Conservation (phyloP, 2,797 vertebrate species). For the Miopithecus talapoin region DNA sequence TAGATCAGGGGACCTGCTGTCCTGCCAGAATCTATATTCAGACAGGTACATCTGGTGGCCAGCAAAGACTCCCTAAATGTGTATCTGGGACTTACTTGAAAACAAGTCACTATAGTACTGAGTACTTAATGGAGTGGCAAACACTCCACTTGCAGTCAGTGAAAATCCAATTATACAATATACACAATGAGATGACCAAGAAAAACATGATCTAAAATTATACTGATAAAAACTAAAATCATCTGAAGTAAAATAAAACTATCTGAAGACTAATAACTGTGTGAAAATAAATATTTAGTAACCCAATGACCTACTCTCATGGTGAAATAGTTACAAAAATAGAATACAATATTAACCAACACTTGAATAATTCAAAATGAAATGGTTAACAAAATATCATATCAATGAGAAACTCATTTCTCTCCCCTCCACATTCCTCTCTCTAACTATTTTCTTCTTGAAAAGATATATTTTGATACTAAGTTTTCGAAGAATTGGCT, state of each 20-base stretch:
- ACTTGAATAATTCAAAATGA: neutral
- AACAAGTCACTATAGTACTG: neutral
- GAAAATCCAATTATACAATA: neutral
- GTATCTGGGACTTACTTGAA: neutral
- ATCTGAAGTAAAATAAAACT: neutral
- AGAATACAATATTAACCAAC: neutral
- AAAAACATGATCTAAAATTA: neutral
- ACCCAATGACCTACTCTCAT: neutral
- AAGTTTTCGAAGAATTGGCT: neutral
- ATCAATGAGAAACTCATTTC: neutral
- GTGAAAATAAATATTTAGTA: conserved; percentile 48
- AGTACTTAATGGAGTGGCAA: fast-evolving
- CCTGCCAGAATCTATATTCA: neutral
- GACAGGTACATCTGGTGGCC: neutral
- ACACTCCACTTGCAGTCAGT: neutral
- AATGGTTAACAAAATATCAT: neutral
- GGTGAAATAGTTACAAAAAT: neutral
- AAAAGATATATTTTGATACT: neutral
- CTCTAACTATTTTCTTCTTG: neutral
- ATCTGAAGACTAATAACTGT: neutral
- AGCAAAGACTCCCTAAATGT: neutral
- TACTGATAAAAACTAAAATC: neutral
- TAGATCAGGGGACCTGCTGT: too few relatives aligned
- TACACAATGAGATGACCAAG: neutral
- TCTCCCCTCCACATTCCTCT: neutral